Evolutionary conservation across 2,888 invertebrate genomes (phyloP).

Genomic region (Fragum whitleyi): DNA sequence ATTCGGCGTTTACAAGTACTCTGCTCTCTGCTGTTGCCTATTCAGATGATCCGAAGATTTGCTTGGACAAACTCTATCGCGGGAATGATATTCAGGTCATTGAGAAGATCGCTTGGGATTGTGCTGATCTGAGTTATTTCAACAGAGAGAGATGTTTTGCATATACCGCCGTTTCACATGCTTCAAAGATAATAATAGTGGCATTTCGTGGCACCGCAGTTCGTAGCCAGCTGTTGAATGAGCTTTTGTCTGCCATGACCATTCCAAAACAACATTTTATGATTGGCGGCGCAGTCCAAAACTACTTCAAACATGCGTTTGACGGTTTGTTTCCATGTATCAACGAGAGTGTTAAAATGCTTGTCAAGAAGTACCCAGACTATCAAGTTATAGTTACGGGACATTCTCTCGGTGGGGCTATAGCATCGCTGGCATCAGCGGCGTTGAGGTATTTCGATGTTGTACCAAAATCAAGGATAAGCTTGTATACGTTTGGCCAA

Average conservation of each 20-base stretch:
- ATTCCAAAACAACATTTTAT: slow-evolving; percentile 21
- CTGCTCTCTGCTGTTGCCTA: slow-evolving; percentile 37
- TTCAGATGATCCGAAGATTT: slow-evolving; percentile 23
- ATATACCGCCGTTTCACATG: slow-evolving; percentile 36
- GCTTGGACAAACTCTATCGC: slow-evolving; percentile 22
- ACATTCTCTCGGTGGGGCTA: slow-evolving; percentile 54
- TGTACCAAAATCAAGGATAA: slow-evolving; percentile 18
- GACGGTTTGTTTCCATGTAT: slow-evolving; percentile 42
- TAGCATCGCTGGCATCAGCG: slow-evolving; percentile 44
- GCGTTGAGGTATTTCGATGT: slow-evolving; percentile 34
- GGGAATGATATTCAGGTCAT: slow-evolving; percentile 15
- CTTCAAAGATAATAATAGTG: slow-evolving; percentile 27
- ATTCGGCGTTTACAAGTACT: slow-evolving; percentile 11
- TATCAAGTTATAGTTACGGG: slow-evolving; percentile 49
- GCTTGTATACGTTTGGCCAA: slow-evolving; percentile 51
- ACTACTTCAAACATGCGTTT: slow-evolving; percentile 49
- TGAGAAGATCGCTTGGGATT: background rate
- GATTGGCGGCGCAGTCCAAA: slow-evolving; percentile 44
- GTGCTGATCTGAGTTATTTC: slow-evolving; percentile 21
- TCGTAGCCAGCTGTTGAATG: slow-evolving; percentile 29
- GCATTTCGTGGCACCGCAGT: slow-evolving; percentile 38
- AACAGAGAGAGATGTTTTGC: slow-evolving; percentile 40
- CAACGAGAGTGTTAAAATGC: background rate
- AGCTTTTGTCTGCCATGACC: slow-evolving; percentile 10
- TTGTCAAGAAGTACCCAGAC: slow-evolving; percentile 31